Evolutionary conservation across 2,888 invertebrate genomes (phyloP), one percentile per base, ranked within the genome.

Genomic region (Drosophila putrida): DNA sequence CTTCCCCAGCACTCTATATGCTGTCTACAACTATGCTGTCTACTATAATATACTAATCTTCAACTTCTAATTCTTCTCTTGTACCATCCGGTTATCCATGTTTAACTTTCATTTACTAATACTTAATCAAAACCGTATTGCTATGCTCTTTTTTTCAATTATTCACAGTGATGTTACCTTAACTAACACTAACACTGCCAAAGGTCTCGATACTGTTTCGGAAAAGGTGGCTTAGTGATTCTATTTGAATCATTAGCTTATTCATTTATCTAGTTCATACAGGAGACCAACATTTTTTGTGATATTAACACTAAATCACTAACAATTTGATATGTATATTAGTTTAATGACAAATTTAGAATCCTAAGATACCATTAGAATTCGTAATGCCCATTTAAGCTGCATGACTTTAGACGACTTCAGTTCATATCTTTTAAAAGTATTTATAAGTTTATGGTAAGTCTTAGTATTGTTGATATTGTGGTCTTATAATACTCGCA

Each of bases 151-250:
- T 57, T 81, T 81, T 64, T 86, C 55, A 70, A 83, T 69, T 71
- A 73, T 80, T 79, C 90, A 89, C 90, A 91, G 91, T 88, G 90
- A 79, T 80, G 77, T 86, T 61, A 80, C 85, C 63, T 75, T 91
- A 86, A 83, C 77, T 63, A 80, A 78, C 39, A 71, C 80, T 69
- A 78, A 78, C 47, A 78, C 75, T 73, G 65, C 75, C 70, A 84
- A 90, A 79, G 80, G 73, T 71, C 66, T 90, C 49, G 80, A 82
- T 64, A 88, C 89, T 62, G 75, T 90, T 82, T 86, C 90, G 90
- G 91, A 91, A 62, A 90, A 91, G 75, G 80, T 91, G 62, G 74
- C 76, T 60, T 54, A 85, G 41, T 88, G 63, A 80, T 60, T 46
- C n/a, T 25, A 44, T 44, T 20, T 20, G n/a, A 49, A 27, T 31